Base-by-base conservation (phyloP, 2,797 vertebrate species). In the Poeciliopsis turneri region DNA sequence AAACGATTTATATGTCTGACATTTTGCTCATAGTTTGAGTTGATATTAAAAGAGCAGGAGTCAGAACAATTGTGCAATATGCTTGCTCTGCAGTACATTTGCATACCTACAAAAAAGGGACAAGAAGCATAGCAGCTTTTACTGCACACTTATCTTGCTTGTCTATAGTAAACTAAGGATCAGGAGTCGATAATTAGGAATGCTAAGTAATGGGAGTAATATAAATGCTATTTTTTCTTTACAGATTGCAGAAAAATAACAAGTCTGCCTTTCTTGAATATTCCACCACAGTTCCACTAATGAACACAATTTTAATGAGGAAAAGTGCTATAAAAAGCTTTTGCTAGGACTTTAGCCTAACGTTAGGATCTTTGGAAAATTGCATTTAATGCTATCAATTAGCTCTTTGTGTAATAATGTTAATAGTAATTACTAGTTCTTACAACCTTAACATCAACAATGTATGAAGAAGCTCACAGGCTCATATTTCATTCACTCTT, bases 41-140 rank as follows among this genome's bases (percentile, higher is more conserved):
- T 77, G 47, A 53, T 77, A 45, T 36, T 68, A 49, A 70, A 79
- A 70, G 18, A 78, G 73, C 51, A 72, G 64, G 49, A 70, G 9
- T 78, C 59, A 57, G 20, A 77, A 72, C 4, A 51, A 36, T 36
- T 59, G 39, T 28, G 39, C 41, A 13, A 36, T 43, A 51, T 73
- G 33, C 46, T 55, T 72, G 47, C 4, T 30, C 51, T 77, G 76
- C 23, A 12, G 16, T 81, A 45, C 33, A 53, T 39, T 39, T 10
- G 16, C 7, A 41, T 39, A 23, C 12, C 33, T 73, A 8, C 30
- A 73, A n/a, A 23, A 55, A 25, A 36, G 20, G 64, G 64, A 68
- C 64, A 41, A 11, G 64, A 41, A 55, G 33, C 51, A 53, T 73
- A 25, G 49, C 36, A 55, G 41, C 23, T 25, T 39, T 72, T 51